Conservation (phyloP, 2,888 invertebrate species). For the Nephrotoma guestfalica region DNA sequence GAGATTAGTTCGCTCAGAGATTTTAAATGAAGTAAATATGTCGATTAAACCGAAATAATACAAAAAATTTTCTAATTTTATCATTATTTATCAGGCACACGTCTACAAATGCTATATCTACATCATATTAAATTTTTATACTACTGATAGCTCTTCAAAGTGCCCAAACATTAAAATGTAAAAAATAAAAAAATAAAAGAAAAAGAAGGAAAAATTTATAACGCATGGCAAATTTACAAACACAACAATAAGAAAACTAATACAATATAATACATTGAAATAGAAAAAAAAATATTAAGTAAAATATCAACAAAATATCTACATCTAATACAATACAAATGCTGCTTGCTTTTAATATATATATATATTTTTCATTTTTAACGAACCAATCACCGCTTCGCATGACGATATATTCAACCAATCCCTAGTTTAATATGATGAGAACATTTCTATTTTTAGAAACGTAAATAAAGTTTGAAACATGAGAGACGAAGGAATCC, state of each 20-base stretch:
- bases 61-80: background rate
- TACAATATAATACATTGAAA: background rate
- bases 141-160: background rate
- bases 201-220: background rate
- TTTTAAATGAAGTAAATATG: background rate
- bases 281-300: background rate
- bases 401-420: slow-evolving; percentile 6
- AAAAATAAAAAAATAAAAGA: background rate
- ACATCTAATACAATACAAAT: background rate
- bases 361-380: background rate
- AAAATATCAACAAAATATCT: background rate
- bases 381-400: background rate
- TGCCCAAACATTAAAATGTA: background rate
- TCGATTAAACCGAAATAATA: background rate
- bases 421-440: background rate
- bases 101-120: background rate
- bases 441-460: slow-evolving; percentile 9
- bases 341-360: background rate
- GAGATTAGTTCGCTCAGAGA: background rate
- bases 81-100: background rate
- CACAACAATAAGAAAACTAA: background rate
- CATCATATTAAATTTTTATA: background rate
- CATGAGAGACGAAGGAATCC: background rate
- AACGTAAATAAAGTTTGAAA: slow-evolving; percentile 6
- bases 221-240: background rate